phyloP scores from a whole-genome alignment of 2,888 invertebrate species.

The Chirona hameri region DNA sequence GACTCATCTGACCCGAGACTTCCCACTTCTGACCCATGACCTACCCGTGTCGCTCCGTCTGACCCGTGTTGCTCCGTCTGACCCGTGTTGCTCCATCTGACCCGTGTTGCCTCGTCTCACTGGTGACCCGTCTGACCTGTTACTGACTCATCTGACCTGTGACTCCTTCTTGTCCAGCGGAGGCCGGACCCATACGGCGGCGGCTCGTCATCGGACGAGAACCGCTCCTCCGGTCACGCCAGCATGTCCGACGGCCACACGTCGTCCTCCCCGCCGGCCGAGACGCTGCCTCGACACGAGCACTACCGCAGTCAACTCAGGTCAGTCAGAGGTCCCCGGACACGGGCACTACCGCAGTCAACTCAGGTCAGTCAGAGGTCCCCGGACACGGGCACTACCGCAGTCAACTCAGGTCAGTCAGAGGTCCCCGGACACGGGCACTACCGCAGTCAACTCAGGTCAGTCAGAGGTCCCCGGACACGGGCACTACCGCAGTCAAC shows the following conservation, averaged over 20 bases:
- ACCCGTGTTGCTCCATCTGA: too few relatives aligned
- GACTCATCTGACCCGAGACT: too few relatives aligned
- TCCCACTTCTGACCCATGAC: too few relatives aligned
- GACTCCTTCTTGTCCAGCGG: constrained; percentile 35
- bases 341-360: background rate
- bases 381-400: background rate
- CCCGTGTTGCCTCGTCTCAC: background rate
- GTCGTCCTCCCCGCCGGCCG: constrained; percentile 48
- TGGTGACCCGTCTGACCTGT: constrained; percentile 40
- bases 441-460: background rate
- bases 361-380: too few relatives aligned
- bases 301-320: constrained; percentile 37
- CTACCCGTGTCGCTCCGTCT: too few relatives aligned
- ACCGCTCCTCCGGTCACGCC: constrained; percentile 86
- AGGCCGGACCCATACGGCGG: constrained; percentile 43
- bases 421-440: background rate
- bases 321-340: background rate
- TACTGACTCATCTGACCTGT: too few relatives aligned
- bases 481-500: constrained; percentile 37
- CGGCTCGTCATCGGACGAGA: constrained; percentile 78
- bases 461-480: constrained; percentile 33
- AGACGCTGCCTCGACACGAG: constrained; percentile 41
- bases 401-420: background rate
- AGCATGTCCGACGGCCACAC: constrained; percentile 88
- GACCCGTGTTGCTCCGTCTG: too few relatives aligned